Evolutionary conservation across 2,888 invertebrate species (phyloP).

Genomic region (Seira musarum): DNA sequence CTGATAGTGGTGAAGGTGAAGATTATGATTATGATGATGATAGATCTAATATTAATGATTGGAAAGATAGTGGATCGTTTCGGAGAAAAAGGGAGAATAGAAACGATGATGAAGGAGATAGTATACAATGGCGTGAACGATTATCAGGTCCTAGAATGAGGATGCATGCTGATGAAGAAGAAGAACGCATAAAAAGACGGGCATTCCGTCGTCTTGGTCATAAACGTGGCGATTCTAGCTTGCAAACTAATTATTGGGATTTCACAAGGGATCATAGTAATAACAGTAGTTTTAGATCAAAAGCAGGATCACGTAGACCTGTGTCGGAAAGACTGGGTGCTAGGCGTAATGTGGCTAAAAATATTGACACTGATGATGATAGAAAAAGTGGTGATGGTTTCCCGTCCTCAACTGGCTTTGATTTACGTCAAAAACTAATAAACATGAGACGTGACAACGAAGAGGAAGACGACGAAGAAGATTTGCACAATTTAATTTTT

Average conservation of each 20-base stretch:
- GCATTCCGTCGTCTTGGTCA: constrained; percentile 51
- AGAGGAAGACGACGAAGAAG: constrained; percentile 4
- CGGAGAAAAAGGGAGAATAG: constrained; percentile 38
- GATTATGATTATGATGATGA: constrained; percentile 17
- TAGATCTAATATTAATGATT: constrained; percentile 36
- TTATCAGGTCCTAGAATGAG: constrained; percentile 83
- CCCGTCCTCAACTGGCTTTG: constrained; percentile 29
- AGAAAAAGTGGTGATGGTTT: neutral
- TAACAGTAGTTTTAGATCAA: constrained; percentile 46
- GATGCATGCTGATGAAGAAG: constrained; percentile 92
- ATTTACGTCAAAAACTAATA: constrained; percentile 41
- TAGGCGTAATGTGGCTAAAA: constrained; percentile 8
- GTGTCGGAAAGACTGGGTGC: constrained; percentile 44
- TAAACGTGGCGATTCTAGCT: constrained; percentile 41
- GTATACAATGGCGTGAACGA: constrained; percentile 71
- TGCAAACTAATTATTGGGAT: constrained; percentile 49
- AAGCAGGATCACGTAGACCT: constrained; percentile 30
- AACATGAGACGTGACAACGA: constrained; percentile 35
- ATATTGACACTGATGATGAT: constrained; percentile 20
- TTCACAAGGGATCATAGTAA: constrained; percentile 41
- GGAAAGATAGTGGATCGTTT: constrained; percentile 44
- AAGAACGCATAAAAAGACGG: constrained; percentile 76
- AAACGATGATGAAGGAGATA: constrained; percentile 52
- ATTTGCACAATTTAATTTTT: constrained; percentile 36
- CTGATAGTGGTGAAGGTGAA: constrained; percentile 45